Evolutionary conservation across 2,888 invertebrate species (phyloP).

Genomic region (Amblyjoppa fuscipennis): DNA sequence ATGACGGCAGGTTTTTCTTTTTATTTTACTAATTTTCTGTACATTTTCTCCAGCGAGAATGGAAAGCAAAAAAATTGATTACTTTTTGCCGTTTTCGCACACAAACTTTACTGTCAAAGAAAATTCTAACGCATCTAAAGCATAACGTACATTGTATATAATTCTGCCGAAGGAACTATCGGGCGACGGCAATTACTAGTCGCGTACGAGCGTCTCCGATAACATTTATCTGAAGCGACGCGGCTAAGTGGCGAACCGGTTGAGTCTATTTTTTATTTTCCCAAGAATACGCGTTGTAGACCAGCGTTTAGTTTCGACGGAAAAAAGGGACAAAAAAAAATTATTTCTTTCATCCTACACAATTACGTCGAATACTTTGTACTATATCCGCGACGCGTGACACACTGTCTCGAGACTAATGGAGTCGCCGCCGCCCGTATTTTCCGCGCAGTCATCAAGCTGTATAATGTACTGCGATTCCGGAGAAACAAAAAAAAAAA

Average conservation of each 20-base stretch:
- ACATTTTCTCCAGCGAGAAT: neutral
- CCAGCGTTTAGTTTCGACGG: neutral
- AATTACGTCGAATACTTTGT: constrained; percentile 21
- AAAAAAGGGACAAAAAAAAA: neutral
- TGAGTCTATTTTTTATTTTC: neutral
- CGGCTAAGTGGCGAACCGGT: constrained; percentile 3
- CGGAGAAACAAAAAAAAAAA: constrained; percentile 6
- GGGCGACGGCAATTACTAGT: constrained; percentile 11
- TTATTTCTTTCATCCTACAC: constrained; percentile 3
- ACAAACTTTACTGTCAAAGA: neutral
- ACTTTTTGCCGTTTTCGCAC: neutral
- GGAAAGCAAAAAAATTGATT: neutral
- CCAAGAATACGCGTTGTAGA: constrained; percentile 1
- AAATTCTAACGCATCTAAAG: neutral
- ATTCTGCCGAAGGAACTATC: constrained; percentile 4
- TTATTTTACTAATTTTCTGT: too few relatives aligned
- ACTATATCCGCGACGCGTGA: neutral
- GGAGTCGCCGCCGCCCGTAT: neutral
- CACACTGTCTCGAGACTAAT: constrained; percentile 19
- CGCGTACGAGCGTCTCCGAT: constrained; percentile 5
- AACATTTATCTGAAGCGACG: constrained; percentile 26
- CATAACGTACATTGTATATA: neutral
- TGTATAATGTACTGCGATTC: neutral
- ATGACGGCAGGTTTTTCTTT: neutral
- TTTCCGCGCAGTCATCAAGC: constrained; percentile 13